Evolutionary conservation across 2,797 vertebrate genomes (phyloP).

Genomic region (Silurus aristotelis): DNA sequence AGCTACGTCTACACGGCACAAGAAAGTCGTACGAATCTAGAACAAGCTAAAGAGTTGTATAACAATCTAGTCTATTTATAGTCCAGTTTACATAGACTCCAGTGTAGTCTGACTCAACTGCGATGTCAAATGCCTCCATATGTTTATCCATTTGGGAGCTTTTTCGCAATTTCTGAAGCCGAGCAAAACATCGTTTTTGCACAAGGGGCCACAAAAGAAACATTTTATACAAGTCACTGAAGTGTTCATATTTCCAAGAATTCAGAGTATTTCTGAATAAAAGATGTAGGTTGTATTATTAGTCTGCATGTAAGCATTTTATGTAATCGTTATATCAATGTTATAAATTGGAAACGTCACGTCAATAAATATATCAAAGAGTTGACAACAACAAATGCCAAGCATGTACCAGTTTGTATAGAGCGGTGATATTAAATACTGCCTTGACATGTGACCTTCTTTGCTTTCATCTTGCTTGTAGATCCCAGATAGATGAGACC

Average conservation of each 20-base stretch:
- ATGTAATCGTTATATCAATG: neutral
- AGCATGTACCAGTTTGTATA: too few species aligned
- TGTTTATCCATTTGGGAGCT: neutral
- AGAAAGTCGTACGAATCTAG: conserved; percentile 1
- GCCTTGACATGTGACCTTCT: neutral
- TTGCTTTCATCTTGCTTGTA: conserved; percentile 22
- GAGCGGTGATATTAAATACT: neutral
- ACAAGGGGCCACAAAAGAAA: neutral
- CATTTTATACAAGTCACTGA: neutral
- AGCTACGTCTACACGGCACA: neutral
- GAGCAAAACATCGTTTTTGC: neutral
- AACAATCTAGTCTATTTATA: conserved; percentile 27
- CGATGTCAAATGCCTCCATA: neutral
- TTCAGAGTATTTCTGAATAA: neutral
- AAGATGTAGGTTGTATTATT: too few species aligned
- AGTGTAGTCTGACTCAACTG: neutral
- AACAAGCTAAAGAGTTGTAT: conserved; percentile 22
- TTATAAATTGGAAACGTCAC: too few species aligned
- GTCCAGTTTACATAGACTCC: neutral
- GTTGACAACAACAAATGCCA: neutral
- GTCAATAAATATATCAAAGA: too few species aligned
- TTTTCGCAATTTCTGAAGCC: neutral
- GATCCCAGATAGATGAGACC: conserved; percentile 74
- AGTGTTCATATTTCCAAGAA: neutral
- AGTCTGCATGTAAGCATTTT: neutral